Percentiles rank a stretch among this genome's conserved stretches.
phyloP scores from a whole-genome alignment of 2,113 vertebrate species.

The Vulpes ferrilata region DNA sequence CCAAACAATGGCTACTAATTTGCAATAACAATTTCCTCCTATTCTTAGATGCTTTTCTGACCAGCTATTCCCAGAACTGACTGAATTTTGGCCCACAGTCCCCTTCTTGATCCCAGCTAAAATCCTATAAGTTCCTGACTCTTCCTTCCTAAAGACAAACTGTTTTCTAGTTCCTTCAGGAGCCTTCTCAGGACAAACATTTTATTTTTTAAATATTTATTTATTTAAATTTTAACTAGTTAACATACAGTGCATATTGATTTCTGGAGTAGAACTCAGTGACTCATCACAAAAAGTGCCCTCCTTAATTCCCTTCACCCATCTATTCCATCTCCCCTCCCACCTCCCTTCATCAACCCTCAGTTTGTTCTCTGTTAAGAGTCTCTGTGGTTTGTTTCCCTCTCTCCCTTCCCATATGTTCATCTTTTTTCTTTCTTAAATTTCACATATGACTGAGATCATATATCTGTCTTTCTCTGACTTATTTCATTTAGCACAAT shows the following conservation, averaged over 20 bases:
- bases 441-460: background rate
- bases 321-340: background rate
- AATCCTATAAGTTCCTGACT: background rate
- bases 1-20: background rate
- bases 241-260: background rate
- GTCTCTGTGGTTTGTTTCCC: background rate
- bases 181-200: background rate
- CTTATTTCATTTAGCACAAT: background rate
- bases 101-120: background rate
- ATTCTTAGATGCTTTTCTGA: background rate
- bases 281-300: background rate
- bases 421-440: background rate
- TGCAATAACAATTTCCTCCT: background rate
- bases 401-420: background rate
- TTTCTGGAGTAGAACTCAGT: background rate
- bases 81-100: background rate
- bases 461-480: background rate
- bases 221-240: background rate
- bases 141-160: background rate
- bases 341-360: no score
- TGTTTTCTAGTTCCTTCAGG: background rate
- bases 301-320: background rate
- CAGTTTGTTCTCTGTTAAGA: background rate
- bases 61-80: background rate
- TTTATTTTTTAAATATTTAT: background rate